These are phyloP conservation scores for Rhimphoctona megacephalus DNA, from an alignment of 2,888 invertebrate species.

Conservation along the genomic window DNA sequence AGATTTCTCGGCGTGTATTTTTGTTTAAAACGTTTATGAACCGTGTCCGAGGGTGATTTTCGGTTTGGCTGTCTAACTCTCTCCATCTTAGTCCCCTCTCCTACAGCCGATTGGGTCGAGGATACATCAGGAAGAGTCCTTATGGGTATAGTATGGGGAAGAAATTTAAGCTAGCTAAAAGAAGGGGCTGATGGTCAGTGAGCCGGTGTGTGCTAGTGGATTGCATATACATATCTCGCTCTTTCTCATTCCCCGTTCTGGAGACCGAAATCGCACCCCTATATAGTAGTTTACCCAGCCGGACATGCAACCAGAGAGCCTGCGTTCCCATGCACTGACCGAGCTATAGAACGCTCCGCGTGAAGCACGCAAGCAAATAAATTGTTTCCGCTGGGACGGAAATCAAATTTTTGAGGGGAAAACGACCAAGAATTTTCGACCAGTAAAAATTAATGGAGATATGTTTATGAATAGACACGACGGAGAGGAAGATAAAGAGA, in stretches of 20 bases:
- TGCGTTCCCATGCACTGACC: conserved; percentile 78
- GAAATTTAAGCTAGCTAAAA: conserved; percentile 54
- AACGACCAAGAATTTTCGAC: conserved; percentile 21
- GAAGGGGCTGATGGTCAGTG: conserved; percentile 67
- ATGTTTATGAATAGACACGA: conserved; percentile 14
- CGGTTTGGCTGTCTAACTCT: conserved; percentile 58
- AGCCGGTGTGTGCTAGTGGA: conserved; percentile 58
- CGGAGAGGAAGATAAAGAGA: neutral
- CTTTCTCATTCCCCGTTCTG: neutral
- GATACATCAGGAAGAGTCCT: conserved; percentile 42
- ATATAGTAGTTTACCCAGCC: conserved; percentile 80
- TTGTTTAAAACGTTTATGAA: conserved; percentile 84
- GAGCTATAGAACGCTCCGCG: conserved; percentile 22
- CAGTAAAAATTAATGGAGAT: conserved; percentile 36
- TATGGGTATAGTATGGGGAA: conserved; percentile 45
- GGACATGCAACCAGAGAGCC: conserved; percentile 75
- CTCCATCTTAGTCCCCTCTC: conserved; percentile 46
- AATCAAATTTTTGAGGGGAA: conserved; percentile 61
- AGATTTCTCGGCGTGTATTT: conserved; percentile 80
- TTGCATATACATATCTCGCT: neutral
- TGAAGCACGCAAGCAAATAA: conserved; percentile 63
- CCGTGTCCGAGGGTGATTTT: conserved; percentile 81
- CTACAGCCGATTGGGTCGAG: conserved; percentile 22
- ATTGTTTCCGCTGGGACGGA: conserved; percentile 57
- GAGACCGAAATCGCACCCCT: conserved; percentile 68